Base-by-base conservation (phyloP, 1,140 invertebrate genomes). In the Orius insidiosus region DNA sequence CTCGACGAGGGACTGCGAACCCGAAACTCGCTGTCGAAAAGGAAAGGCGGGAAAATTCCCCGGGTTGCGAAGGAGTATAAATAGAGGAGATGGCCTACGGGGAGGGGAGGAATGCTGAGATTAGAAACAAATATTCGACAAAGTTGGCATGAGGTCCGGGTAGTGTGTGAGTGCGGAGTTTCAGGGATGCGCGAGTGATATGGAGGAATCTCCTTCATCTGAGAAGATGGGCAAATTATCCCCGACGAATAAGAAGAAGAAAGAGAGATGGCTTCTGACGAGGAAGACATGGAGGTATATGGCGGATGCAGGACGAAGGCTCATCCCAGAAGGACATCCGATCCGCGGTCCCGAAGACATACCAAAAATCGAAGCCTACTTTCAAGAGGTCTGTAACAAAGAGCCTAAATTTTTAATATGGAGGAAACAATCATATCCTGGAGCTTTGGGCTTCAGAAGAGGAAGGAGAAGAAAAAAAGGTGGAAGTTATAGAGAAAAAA, bases 201-300 rank as follows among this genome's bases (percentile, higher is more conserved):
- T 24, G 24, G 24, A 24, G 24, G 24, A 24, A 24, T 24, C 24
- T 24, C 7, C 24, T 24, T 24, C 24, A 24, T 3, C 24, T 3
- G 41, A 43, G 18, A 43, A 30, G 41, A 48, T 48, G 47, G 47
- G 47, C 24, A 48, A 48, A 43, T 41, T 40, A 46, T 55, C 33
- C 39, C 53, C 52, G 45, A 50, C 30, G 24, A 42, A 9, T 39
- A 46, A 33, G 31, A 51, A 49, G 36, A 56, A 47, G 41, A 49
- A 38, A 9, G 56, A 87, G 60, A 70, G 85, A 63, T 89, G 85
- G 85, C 64, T 88, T 24, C 67, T 87, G 14, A 86, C 84, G 4
- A 66, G 84, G 18, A 88, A 88, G 63, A 87, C 85, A 13, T 88
- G 85, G 85, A 68, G 82, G 48, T 87, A 87, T 59, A 89, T 89